Percentiles rank a stretch among this genome's conserved stretches.
These are phyloP conservation scores for Mobula birostris DNA, from an alignment of 2,113 vertebrate species.

Conservation along the genomic window DNA sequence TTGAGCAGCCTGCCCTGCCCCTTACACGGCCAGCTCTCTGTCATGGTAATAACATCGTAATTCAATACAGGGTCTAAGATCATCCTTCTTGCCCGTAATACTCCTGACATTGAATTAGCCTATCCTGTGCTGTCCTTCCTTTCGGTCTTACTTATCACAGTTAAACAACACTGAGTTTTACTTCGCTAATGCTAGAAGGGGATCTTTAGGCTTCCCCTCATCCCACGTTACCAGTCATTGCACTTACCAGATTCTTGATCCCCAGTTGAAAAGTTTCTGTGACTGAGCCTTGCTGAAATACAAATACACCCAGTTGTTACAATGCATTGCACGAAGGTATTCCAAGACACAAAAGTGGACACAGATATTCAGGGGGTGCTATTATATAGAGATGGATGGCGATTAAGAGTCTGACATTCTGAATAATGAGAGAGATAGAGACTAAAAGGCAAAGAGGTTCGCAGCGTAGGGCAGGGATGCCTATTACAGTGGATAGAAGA, in stretches of 20 bases:
- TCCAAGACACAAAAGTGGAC: neutral
- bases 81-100: too few relatives aligned
- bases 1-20: too few relatives aligned
- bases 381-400: neutral
- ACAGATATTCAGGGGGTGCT: neutral
- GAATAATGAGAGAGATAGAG: neutral
- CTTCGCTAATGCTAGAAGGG: neutral
- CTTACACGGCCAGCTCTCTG: too few relatives aligned
- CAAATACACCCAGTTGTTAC: neutral
- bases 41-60: too few relatives aligned
- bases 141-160: too few relatives aligned
- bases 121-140: too few relatives aligned
- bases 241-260: slow-evolving; percentile 34
- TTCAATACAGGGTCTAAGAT: too few relatives aligned
- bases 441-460: neutral
- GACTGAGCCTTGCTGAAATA: slow-evolving; percentile 15
- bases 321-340: neutral
- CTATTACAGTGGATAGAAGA: neutral
- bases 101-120: too few relatives aligned
- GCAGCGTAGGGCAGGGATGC: neutral
- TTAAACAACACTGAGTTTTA: too few relatives aligned
- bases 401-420: neutral
- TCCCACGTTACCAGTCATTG: neutral
- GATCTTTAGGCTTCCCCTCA: neutral
- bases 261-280: neutral